Percentiles rank a stretch among this genome's conserved stretches.
Conservation (phyloP, 1,140 invertebrate genomes). For the Drosophila grimshawi region DNA sequence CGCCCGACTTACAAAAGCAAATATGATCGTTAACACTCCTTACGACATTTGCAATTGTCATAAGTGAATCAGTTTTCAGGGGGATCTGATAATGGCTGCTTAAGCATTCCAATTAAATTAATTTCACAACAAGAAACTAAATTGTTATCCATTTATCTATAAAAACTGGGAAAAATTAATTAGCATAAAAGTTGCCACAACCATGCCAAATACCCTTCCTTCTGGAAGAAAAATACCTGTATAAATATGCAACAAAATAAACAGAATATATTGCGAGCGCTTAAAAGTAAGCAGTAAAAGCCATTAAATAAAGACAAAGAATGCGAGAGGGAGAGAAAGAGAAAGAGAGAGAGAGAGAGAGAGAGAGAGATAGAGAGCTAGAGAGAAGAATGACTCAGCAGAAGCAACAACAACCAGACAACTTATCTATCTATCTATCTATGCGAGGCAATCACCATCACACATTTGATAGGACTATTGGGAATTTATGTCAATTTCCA, state of each 20-base stretch:
- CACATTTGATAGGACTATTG: constrained; percentile 28
- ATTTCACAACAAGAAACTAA: too few relatives aligned
- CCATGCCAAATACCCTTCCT: not conserved
- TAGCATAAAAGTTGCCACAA: too few relatives aligned
- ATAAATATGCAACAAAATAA: constrained; percentile 4
- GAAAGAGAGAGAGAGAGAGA: not conserved
- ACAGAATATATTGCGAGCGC: not conserved
- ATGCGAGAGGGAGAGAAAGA: not conserved
- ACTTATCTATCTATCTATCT: not conserved
- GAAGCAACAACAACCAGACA: not conserved
- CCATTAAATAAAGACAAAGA: not conserved
- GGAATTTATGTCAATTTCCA: constrained; percentile 47
- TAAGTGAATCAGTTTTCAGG: too few relatives aligned
- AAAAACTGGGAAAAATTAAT: not conserved
- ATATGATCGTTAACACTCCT: not conserved
- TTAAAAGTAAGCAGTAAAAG: constrained; percentile 21
- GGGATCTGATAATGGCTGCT: too few relatives aligned
- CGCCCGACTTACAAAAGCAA: not conserved
- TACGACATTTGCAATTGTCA: not conserved
- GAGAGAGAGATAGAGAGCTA: not conserved
- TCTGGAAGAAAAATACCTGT: not conserved
- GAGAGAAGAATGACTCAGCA: not conserved
- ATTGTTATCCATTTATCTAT: too few relatives aligned
- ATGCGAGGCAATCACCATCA: not conserved
- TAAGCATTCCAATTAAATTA: too few relatives aligned